These are phyloP conservation scores for Parotia lawesii DNA, from an alignment of 2,113 vertebrate genomes.

Conservation along the genomic window DNA sequence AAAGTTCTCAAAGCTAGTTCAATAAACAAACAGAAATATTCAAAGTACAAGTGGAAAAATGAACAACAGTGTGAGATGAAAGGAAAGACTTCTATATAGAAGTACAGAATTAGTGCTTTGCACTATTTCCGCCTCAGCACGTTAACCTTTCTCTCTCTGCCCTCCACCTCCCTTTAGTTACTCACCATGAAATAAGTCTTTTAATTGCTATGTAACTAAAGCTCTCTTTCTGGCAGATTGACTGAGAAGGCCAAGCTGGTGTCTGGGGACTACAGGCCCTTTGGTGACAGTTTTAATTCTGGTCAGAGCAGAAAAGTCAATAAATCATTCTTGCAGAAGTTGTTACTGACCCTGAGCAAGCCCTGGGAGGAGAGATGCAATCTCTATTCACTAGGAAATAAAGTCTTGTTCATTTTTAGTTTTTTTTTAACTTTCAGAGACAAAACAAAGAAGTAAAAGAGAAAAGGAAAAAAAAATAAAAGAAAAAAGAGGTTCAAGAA, in stretches of 20 bases:
- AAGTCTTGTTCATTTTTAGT: not conserved
- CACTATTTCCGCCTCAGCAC: not conserved
- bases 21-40: not conserved
- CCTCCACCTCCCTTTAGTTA: conserved; percentile 30
- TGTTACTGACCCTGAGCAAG: conserved; percentile 56
- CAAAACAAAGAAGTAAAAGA: not conserved
- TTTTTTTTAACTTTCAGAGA: not conserved
- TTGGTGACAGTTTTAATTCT: conserved; percentile 68
- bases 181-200: conserved; percentile 63
- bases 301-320: conserved; percentile 64
- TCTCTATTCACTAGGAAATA: conserved; percentile 40
- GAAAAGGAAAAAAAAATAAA: not conserved
- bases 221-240: conserved; percentile 49
- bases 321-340: conserved; percentile 66
- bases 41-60: not conserved
- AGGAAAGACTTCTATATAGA: not conserved
- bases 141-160: not conserved
- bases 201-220: conserved; percentile 68
- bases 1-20: not conserved
- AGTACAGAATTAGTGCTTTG: not conserved
- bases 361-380: conserved; percentile 38
- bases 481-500: not conserved
- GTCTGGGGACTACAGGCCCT: conserved; percentile 49
- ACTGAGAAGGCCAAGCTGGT: conserved; percentile 59
- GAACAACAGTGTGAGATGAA: not conserved